phyloP scores from a whole-genome alignment of 1,140 invertebrate species.

The Ostrea edulis region DNA sequence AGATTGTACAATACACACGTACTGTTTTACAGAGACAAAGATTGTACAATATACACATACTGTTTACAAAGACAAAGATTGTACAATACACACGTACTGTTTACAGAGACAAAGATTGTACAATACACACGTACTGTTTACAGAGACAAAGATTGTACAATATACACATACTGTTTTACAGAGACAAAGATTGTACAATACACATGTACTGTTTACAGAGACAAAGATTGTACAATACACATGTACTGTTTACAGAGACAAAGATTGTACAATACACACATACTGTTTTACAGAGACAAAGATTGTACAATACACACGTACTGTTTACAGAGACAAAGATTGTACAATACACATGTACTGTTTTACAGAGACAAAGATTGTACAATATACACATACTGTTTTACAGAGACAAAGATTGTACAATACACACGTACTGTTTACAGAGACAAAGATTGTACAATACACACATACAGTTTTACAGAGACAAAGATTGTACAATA shows the following conservation, averaged over 20 bases:
- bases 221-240: background rate
- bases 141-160: background rate
- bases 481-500: conserved; percentile 62
- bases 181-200: conserved; percentile 62
- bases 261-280: conserved; percentile 53
- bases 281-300: background rate
- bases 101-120: conserved; percentile 66
- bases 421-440: background rate
- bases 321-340: conserved; percentile 66
- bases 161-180: conserved; percentile 45
- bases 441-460: background rate
- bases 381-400: background rate
- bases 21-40: conserved; percentile 64
- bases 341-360: background rate
- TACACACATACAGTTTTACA: conserved; percentile 42
- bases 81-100: background rate
- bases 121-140: background rate
- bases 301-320: background rate
- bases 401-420: conserved; percentile 66
- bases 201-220: background rate
- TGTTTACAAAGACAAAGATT: background rate
- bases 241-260: conserved; percentile 55
- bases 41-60: background rate
- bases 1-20: background rate
- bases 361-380: background rate